These are phyloP conservation scores for Valencia hispanica DNA, from an alignment of 2,797 vertebrate genomes.

Conservation along the genomic window DNA sequence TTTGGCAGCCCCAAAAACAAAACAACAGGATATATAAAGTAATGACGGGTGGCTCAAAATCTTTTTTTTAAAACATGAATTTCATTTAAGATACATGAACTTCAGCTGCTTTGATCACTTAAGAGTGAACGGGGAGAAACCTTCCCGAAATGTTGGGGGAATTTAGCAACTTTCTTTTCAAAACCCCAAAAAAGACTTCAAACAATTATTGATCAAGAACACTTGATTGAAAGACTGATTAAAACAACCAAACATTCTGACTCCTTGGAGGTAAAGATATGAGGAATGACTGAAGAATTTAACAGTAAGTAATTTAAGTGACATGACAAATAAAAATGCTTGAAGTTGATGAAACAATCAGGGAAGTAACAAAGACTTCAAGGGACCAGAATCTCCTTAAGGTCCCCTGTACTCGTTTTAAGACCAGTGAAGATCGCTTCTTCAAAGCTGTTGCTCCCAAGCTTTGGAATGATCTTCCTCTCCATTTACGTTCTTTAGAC, in stretches of 20 bases:
- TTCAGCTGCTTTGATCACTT: not conserved
- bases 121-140: not conserved
- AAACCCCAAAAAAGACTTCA: not conserved
- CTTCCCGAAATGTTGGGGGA: not conserved
- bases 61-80: not conserved
- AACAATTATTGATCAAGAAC: not conserved
- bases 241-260: not conserved
- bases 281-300: not conserved
- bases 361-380: not conserved
- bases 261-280: not conserved
- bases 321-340: not conserved
- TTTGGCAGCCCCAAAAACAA: not conserved
- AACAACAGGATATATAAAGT: not conserved
- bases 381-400: too few relatives aligned
- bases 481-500: too few relatives aligned
- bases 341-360: not conserved
- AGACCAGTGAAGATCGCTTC: too few relatives aligned
- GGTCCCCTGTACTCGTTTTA: too few relatives aligned
- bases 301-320: not conserved
- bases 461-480: too few relatives aligned
- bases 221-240: too few relatives aligned
- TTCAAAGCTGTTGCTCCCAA: too few relatives aligned
- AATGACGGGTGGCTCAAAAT: not conserved
- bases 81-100: not conserved
- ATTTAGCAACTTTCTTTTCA: not conserved